Base-by-base conservation (phyloP, 2,113 vertebrate genomes). In the Physeter macrocephalus region DNA sequence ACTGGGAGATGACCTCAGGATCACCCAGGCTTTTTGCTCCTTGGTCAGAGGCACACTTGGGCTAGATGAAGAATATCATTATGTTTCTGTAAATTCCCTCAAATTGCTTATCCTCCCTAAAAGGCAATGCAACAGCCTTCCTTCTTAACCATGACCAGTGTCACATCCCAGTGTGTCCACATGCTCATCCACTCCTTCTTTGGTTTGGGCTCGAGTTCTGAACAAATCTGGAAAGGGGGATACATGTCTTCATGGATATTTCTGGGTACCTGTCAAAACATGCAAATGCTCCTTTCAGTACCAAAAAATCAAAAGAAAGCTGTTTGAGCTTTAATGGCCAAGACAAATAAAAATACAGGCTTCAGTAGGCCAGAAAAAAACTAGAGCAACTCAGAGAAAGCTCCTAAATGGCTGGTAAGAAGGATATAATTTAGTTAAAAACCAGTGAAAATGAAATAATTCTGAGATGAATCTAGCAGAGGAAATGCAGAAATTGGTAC, bases 341-440 rank as follows among this genome's bases (percentile, higher is more conserved):
- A 92, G n/a, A 77, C n/a, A 92, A 94, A 62, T 41, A 81, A 94
- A 96, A 94, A 31, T 8, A 69, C 18, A 86, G 39, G 31, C 31
- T 41, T 95, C 31, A 27, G 31, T 61, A 93, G 41, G 18, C 11
- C 52, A 9, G 49, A 66, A 88, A 81, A 90, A 85, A 95, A 43
- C 43, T 52, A 34, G 17, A 93, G 59, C 41, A 82, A 95, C 72
- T 81, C 61, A 49, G 74, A 82, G 34, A 66, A 5, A 89, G 67
- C 7, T 91, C 74, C 75, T 82, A 11, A 93, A 64, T 8, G 23
- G 36, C 59, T 91, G 25, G 49, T 75, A 88, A 88, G 36, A 75
- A 91, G 90, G 82, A 15, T 54, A 61, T 82, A 54, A 82, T 75
- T 86, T 90, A 83, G 31, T 39, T 77, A 54, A 93, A 95, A 95